A percentile compares a stretch with the other conserved stretches of the same genome.
Conservation (phyloP, 1,140 invertebrate species). For the Lerema accius region DNA sequence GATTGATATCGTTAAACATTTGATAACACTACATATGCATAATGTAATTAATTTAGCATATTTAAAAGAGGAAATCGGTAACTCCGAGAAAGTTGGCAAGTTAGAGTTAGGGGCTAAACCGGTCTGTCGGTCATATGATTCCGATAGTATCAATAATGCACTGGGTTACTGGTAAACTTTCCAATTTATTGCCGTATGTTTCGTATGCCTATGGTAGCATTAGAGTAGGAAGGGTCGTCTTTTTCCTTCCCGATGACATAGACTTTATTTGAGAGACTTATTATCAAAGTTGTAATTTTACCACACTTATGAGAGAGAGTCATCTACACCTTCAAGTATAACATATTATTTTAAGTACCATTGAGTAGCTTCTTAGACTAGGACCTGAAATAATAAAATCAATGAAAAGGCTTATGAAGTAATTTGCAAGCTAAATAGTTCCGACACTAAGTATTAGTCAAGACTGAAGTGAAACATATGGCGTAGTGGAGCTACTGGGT, state of each 20-base stretch:
- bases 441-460: background rate
- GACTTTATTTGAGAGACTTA: too few species aligned
- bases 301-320: too few species aligned
- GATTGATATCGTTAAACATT: too few species aligned
- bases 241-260: background rate
- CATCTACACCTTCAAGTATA: too few species aligned
- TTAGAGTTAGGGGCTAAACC: constrained; percentile 51
- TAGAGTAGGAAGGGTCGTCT: background rate
- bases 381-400: too few species aligned
- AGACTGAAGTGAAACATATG: constrained; percentile 25
- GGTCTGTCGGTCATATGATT: constrained; percentile 55
- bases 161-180: constrained; percentile 54
- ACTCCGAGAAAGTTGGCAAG: constrained; percentile 60
- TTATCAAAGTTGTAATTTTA: too few species aligned
- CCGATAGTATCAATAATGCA: constrained; percentile 51
- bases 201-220: background rate
- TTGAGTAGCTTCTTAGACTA: too few species aligned
- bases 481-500: constrained; percentile 44
- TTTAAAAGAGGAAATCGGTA: constrained; percentile 45
- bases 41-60: background rate
- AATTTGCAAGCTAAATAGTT: background rate
- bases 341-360: background rate
- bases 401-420: too few species aligned
- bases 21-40: too few species aligned
- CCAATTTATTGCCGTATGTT: constrained; percentile 6